These are phyloP conservation scores for Mercenaria mercenaria DNA, from an alignment of 1,140 invertebrate genomes.

Conservation along the genomic window DNA sequence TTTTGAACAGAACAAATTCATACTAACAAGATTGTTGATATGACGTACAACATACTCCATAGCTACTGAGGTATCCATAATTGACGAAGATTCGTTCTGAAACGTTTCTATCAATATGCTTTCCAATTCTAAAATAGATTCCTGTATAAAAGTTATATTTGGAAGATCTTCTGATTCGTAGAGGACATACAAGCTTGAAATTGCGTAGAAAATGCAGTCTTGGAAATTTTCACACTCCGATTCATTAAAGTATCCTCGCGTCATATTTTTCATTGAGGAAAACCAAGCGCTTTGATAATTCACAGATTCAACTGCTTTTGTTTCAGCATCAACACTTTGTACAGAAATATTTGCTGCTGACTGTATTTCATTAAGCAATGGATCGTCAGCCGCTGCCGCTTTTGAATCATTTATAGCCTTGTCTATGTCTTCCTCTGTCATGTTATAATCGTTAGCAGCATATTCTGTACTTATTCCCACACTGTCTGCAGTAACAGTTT, in stretches of 20 bases:
- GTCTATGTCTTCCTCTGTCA: constrained; percentile 5
- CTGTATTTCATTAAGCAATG: neutral
- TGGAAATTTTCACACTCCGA: neutral
- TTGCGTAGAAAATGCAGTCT: constrained; percentile 18
- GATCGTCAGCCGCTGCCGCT: neutral
- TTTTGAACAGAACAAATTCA: constrained; percentile 31
- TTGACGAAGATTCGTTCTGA: constrained; percentile 1
- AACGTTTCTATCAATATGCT: neutral
- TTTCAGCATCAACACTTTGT: neutral
- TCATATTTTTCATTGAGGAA: constrained; percentile 11
- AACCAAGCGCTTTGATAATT: constrained; percentile 12
- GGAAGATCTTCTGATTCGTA: neutral
- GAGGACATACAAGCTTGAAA: neutral
- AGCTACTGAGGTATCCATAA: neutral
- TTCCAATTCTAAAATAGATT: constrained; percentile 1
- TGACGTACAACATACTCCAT: neutral
- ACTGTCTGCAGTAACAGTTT: constrained; percentile 2
- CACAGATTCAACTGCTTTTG: neutral
- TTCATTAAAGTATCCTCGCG: neutral
- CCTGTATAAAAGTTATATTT: neutral
- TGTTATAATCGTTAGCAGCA: constrained; percentile 32
- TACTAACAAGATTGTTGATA: neutral
- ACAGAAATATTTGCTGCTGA: neutral
- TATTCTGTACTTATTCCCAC: neutral
- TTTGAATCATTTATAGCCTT: neutral